These are phyloP conservation scores for Tachina fera DNA, from an alignment of 2,888 invertebrate genomes.

Conservation along the genomic window DNA sequence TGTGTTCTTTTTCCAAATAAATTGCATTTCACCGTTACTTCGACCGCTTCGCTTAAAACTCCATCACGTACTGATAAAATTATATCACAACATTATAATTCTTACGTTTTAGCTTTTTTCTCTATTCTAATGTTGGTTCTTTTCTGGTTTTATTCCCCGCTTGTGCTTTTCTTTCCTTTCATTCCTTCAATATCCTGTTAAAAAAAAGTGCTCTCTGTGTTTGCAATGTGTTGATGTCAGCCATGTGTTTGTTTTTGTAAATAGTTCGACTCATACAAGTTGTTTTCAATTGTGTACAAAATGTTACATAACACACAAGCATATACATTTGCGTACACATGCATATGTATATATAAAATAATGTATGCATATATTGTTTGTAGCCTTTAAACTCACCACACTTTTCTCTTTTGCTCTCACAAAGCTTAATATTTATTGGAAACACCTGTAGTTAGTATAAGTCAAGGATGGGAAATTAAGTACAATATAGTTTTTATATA, in stretches of 20 bases:
- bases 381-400: slow-evolving; percentile 46
- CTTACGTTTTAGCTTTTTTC: slow-evolving; percentile 54
- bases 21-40: slow-evolving; percentile 35
- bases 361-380: background rate
- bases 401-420: background rate
- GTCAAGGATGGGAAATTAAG: background rate
- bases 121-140: slow-evolving; percentile 50
- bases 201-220: slow-evolving; percentile 11
- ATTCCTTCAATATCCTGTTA: slow-evolving; percentile 11
- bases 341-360: slow-evolving; percentile 32
- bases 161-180: background rate
- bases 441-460: slow-evolving; percentile 67
- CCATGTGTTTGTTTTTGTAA: slow-evolving; percentile 53
- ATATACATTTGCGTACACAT: slow-evolving; percentile 27
- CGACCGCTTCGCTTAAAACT: slow-evolving; percentile 78
- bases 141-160: background rate
- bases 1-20: background rate
- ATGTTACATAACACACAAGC: slow-evolving; percentile 32
- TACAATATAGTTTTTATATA: background rate
- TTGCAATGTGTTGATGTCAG: slow-evolving; percentile 2
- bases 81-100: slow-evolving; percentile 64
- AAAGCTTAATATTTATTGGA: slow-evolving; percentile 32
- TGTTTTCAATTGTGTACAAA: slow-evolving; percentile 56
- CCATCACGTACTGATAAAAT: slow-evolving; percentile 77
- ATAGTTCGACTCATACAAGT: slow-evolving; percentile 68